Evolutionary conservation across 2,797 vertebrate genomes (phyloP).

Genomic region (Saxicola maurus): DNA sequence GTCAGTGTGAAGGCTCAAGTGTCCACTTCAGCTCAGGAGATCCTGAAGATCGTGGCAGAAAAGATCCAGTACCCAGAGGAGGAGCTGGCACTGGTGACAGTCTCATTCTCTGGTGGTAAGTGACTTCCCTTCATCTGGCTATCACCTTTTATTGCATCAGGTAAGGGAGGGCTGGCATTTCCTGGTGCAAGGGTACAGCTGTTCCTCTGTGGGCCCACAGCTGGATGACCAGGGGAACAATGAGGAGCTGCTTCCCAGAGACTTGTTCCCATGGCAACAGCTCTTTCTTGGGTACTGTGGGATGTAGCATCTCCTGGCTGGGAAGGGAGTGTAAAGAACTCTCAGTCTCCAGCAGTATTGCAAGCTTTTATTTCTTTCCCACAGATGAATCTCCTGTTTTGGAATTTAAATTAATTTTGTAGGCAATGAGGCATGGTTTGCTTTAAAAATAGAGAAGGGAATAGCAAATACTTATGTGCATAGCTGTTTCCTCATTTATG

Average conservation of each 20-base stretch:
- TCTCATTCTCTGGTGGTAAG: slow-evolving; percentile 88
- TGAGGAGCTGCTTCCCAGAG: slow-evolving; percentile 58
- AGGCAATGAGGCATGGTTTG: slow-evolving; percentile 31
- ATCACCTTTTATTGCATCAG: neutral
- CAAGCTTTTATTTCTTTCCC: slow-evolving; percentile 29
- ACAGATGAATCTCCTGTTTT: slow-evolving; percentile 44
- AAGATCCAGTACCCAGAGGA: slow-evolving; percentile 84
- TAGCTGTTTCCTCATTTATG: neutral
- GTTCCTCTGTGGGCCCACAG: slow-evolving; percentile 44
- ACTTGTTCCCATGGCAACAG: slow-evolving; percentile 74
- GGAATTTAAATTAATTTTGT: slow-evolving; percentile 62
- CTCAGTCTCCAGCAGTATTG: slow-evolving; percentile 39
- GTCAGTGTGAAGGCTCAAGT: slow-evolving; percentile 85
- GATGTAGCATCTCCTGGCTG: slow-evolving; percentile 39
- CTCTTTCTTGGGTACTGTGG: slow-evolving; percentile 31
- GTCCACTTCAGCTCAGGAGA: slow-evolving; percentile 81
- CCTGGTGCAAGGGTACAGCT: slow-evolving; percentile 2
- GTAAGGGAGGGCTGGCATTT: slow-evolving; percentile 15
- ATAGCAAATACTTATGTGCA: neutral
- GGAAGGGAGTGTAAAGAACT: slow-evolving; percentile 37
- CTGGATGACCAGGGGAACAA: slow-evolving; percentile 69
- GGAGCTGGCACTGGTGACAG: slow-evolving; percentile 83
- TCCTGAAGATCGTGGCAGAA: slow-evolving; percentile 86
- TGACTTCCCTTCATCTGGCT: slow-evolving; percentile 13
- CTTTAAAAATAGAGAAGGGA: neutral